Conservation (phyloP, 2,888 invertebrate species). For the Anticlea derivata region DNA sequence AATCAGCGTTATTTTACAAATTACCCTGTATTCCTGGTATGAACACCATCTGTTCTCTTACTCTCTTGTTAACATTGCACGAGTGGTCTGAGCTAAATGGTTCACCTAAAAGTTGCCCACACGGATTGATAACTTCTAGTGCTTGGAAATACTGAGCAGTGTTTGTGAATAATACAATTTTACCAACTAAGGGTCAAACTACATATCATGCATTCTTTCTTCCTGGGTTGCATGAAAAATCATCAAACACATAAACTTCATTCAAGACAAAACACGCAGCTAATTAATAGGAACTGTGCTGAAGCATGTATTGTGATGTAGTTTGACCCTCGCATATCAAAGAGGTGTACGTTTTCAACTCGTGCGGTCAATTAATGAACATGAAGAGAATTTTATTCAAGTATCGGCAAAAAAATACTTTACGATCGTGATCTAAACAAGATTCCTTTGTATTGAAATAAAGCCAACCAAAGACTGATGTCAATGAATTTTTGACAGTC, state of each 20-base stretch:
- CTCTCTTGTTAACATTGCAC: too few relatives aligned
- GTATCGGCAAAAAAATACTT: background rate
- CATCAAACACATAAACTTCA: too few relatives aligned
- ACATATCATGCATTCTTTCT: background rate
- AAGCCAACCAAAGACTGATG: background rate
- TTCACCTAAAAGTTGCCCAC: constrained; percentile 25
- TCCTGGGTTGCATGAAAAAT: background rate
- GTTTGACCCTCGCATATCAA: background rate
- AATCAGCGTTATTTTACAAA: too few relatives aligned
- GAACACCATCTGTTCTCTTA: too few relatives aligned
- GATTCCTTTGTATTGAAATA: background rate
- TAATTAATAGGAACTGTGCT: background rate
- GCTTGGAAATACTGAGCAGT: constrained; percentile 2
- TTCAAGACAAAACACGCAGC: too few relatives aligned
- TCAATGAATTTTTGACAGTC: too few relatives aligned
- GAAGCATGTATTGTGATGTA: background rate
- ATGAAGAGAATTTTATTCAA: constrained; percentile 14
- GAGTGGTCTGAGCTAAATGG: too few relatives aligned
- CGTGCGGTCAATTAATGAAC: constrained; percentile 12
- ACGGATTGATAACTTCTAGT: constrained; percentile 12
- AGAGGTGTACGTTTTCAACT: constrained; percentile 6
- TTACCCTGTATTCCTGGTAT: too few relatives aligned
- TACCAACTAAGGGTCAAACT: background rate
- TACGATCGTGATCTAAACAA: background rate
- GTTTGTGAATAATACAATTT: constrained; percentile 4